Evolutionary conservation across 2,797 vertebrate genomes (phyloP).

Genomic region (Gymnocypris eckloni): DNA sequence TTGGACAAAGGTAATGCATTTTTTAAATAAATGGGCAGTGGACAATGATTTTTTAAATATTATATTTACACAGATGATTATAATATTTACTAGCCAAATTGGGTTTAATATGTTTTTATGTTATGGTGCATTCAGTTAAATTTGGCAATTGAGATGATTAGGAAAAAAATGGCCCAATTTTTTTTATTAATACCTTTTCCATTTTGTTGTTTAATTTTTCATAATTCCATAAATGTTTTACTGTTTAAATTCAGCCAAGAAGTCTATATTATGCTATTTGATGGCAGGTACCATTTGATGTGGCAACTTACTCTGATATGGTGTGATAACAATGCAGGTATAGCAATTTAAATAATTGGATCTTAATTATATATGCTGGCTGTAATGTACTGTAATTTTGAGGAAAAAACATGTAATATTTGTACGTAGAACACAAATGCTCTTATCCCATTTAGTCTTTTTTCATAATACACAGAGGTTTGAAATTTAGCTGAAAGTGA

Average conservation of each 20-base stretch:
- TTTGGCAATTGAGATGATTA: neutral
- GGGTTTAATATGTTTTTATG: neutral
- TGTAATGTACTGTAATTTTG: neutral
- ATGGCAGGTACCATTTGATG: neutral
- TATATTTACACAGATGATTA: neutral
- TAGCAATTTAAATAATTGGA: neutral
- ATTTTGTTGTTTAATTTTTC: neutral
- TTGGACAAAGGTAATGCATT: neutral
- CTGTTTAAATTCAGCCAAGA: neutral
- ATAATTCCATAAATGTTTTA: neutral
- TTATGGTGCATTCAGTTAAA: neutral
- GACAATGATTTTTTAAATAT: neutral
- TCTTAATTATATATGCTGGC: neutral
- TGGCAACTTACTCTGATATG: neutral
- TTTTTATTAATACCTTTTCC: neutral
- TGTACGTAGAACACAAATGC: neutral
- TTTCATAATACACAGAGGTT: neutral
- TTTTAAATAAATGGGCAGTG: neutral
- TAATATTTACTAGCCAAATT: neutral
- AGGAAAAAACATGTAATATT: neutral
- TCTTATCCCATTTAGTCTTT: neutral
- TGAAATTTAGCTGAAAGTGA: neutral
- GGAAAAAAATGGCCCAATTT: neutral
- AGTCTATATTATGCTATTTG: neutral
- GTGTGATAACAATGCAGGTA: neutral